Conservation (phyloP, 1,140 invertebrate species). For the Neodiprion virginianus region DNA sequence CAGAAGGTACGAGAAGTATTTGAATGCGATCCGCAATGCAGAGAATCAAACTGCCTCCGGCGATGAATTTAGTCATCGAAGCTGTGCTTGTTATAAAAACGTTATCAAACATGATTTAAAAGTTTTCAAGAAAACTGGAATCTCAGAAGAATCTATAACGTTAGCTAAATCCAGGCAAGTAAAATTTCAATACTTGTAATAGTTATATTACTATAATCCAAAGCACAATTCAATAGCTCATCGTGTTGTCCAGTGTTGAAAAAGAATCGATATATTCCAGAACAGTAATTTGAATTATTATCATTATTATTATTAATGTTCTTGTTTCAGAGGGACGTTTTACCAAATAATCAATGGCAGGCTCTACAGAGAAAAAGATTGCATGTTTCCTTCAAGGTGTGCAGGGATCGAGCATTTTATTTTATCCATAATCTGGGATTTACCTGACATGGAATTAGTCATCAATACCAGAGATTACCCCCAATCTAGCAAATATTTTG, state of each 20-base stretch:
- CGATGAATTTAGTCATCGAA: constrained; percentile 45
- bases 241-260: constrained; percentile 10
- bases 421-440: constrained; percentile 65
- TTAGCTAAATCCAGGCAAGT: constrained; percentile 65
- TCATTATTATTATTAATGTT: constrained; percentile 22
- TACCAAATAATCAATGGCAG: constrained; percentile 87
- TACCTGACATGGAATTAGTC: constrained; percentile 87
- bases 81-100: constrained; percentile 69
- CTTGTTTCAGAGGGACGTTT: constrained; percentile 69
- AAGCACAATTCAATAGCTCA: too few species aligned
- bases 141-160: constrained; percentile 71
- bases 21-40: constrained; percentile 39
- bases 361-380: constrained; percentile 83
- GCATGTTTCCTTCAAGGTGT: constrained; percentile 92
- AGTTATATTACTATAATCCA: constrained; percentile 2
- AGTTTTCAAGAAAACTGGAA: constrained; percentile 72
- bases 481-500: constrained; percentile 74
- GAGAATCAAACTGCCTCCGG: constrained; percentile 32
- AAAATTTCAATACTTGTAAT: constrained; percentile 29
- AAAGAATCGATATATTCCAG: constrained; percentile 11
- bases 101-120: constrained; percentile 75
- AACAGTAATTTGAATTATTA: constrained; percentile 23
- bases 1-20: constrained; percentile 41
- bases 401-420: constrained; percentile 91
- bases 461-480: constrained; percentile 95